These are phyloP conservation scores for Otis tarda DNA, from an alignment of 2,113 vertebrate genomes.

Conservation along the genomic window DNA sequence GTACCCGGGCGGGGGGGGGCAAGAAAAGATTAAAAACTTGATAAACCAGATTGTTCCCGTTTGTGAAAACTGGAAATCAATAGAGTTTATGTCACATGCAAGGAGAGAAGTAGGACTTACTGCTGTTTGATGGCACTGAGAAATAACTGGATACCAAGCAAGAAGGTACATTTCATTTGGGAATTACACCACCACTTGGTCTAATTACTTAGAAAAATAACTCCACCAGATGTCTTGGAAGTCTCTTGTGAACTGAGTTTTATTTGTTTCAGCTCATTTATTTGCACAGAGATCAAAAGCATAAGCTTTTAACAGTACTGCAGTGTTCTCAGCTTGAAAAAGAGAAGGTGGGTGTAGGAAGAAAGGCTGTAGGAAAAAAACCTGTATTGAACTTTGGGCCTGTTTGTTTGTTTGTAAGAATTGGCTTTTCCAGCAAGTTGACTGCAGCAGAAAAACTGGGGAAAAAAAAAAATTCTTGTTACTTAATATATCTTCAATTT, in stretches of 20 bases:
- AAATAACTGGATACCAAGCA: slow-evolving; percentile 51
- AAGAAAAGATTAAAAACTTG: background rate
- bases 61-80: slow-evolving; percentile 34
- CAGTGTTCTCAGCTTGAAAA: slow-evolving; percentile 13
- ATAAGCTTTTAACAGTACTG: slow-evolving; percentile 47
- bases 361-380: background rate
- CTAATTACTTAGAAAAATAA: slow-evolving; percentile 76
- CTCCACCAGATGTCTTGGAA: slow-evolving; percentile 66
- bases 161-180: slow-evolving; percentile 34
- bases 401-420: slow-evolving; percentile 8
- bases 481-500: background rate
- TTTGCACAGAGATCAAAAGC: slow-evolving; percentile 64
- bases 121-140: slow-evolving; percentile 41
- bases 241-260: slow-evolving; percentile 67
- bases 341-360: slow-evolving; percentile 3
- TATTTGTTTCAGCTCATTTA: slow-evolving; percentile 75
- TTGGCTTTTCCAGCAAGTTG: background rate
- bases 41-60: background rate
- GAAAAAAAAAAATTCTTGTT: background rate
- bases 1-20: background rate
- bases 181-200: slow-evolving; percentile 60
- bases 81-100: background rate
- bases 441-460: background rate
- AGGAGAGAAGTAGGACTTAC: background rate
- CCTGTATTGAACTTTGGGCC: background rate